These are phyloP conservation scores for Peromyscus nudipes DNA, from an alignment of 2,797 vertebrate genomes.

Conservation along the genomic window DNA sequence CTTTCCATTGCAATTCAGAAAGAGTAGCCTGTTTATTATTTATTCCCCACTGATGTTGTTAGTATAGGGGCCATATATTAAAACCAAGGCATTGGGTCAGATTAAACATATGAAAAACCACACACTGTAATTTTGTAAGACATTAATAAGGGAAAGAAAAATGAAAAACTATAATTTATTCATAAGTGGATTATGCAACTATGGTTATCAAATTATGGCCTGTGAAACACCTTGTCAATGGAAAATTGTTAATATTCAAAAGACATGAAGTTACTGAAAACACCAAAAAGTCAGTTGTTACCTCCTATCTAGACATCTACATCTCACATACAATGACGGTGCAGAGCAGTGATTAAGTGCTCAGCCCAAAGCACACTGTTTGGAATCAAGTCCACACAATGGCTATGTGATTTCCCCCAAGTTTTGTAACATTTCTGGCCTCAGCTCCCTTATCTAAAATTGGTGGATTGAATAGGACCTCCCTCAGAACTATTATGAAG, in stretches of 20 bases:
- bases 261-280: background rate
- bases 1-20: background rate
- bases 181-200: background rate
- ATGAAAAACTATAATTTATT: background rate
- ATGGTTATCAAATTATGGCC: background rate
- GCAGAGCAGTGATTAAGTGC: accelerated
- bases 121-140: background rate
- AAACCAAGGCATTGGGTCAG: background rate
- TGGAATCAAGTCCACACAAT: background rate
- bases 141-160: background rate
- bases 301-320: background rate
- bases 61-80: background rate
- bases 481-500: background rate
- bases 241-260: background rate
- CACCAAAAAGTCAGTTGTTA: background rate
- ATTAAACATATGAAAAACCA: background rate
- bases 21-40: background rate
- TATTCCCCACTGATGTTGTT: background rate
- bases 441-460: background rate
- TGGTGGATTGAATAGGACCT: background rate
- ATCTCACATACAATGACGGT: background rate
- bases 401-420: background rate
- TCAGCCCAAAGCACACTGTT: background rate
- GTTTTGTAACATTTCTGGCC: background rate
- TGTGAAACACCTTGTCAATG: background rate